Evolutionary conservation across 2,797 vertebrate genomes (phyloP), one percentile per base, ranked within the genome.

Genomic region (Psittacula echo): DNA sequence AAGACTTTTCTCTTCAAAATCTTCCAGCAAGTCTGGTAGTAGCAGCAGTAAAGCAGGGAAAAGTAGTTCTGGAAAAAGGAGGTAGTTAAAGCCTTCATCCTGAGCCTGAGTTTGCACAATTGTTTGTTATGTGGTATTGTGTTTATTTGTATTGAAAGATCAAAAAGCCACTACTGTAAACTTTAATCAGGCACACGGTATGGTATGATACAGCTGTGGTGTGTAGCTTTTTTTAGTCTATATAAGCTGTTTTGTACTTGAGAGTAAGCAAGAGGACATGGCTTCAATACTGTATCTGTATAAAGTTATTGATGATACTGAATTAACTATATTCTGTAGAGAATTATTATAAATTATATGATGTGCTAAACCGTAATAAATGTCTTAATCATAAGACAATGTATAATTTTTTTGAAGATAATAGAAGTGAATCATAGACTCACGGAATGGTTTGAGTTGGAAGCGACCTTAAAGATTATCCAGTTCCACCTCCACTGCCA

Each of bases 1-100:
- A 95, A 99, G 99, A 97, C 98, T 99, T 75, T 99, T 99, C 97
- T 99, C 99, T 95, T 99, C 99, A 95, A 99, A 99, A 95, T 98
- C 98, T 87, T 99, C 99, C 70, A 98, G 98, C 97, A 99, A 99
- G 96, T 98, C 99, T 50, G 98, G 98, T 51, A 97, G 98, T 85
- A 97, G 98, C 96, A 98, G 98, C 98, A 99, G 97, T 97, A 99
- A 99, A 98, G 97, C 97, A 84, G 98, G 99, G 91, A 99, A 99
- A 96, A 98, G 98, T 94, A 98, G 99, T 37, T 98, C 98, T 86
- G 98, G 98, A 61, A 99, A 99, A 97, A 98, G 99, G 98, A 99
- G 99, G 99, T 99, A 99, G 99, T 98, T 88, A n/a, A 30, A 88
- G 85, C 50, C 44, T 92, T 74, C 53, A 60, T 90, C 83, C 44